phyloP scores from a whole-genome alignment of 1,140 invertebrate genomes.

The Palaemon carinicauda region DNA sequence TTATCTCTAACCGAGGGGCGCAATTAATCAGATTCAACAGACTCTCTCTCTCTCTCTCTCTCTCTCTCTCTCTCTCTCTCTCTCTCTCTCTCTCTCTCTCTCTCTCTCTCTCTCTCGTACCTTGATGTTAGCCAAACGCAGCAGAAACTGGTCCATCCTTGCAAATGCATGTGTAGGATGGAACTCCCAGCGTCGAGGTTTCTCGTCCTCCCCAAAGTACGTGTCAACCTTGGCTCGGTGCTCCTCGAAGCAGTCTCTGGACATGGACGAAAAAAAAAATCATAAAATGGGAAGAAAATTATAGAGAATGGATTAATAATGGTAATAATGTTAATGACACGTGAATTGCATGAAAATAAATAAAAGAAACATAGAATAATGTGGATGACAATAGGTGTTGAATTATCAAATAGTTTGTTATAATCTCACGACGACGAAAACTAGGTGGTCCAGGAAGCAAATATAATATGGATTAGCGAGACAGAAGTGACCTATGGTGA shows the following conservation, averaged over 20 bases:
- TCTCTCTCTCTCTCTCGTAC: constrained; percentile 63
- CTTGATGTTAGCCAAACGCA: constrained; percentile 82
- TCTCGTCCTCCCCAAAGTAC: constrained; percentile 72
- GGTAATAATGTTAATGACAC: too few relatives aligned
- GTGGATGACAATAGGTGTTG: too few relatives aligned
- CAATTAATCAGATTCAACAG: background rate
- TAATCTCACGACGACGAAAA: too few relatives aligned
- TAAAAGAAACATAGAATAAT: too few relatives aligned
- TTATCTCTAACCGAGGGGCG: too few relatives aligned
- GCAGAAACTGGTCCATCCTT: constrained; percentile 83
- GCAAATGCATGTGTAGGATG: constrained; percentile 83
- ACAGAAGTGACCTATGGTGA: too few relatives aligned
- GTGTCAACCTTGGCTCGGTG: constrained; percentile 76
- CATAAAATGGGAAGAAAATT: constrained; percentile 72
- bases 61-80: background rate
- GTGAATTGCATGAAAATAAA: too few relatives aligned
- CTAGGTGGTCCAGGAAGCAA: too few relatives aligned
- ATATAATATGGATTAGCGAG: too few relatives aligned
- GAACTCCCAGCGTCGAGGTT: constrained; percentile 84
- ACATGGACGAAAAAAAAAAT: constrained; percentile 68
- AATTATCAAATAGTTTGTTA: too few relatives aligned
- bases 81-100: too few relatives aligned
- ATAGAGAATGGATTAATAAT: too few relatives aligned
- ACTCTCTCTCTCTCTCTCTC: background rate
- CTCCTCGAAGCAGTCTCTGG: constrained; percentile 72